Percentiles rank a stretch among this genome's conserved stretches.
Evolutionary conservation across 2,888 invertebrate species (phyloP).

Genomic region (Drosophila tanythrix): DNA sequence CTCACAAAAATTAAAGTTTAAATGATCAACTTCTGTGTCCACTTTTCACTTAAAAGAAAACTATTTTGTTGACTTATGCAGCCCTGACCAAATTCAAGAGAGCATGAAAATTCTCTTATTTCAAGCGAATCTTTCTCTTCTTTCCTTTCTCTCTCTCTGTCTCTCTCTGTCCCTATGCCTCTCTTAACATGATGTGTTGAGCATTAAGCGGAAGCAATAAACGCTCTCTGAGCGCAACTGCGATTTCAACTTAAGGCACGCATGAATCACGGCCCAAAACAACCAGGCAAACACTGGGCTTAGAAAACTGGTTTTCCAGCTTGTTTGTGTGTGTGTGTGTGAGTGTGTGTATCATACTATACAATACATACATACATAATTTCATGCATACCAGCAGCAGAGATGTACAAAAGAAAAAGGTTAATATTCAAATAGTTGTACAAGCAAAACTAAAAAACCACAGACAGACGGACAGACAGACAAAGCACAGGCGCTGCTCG

Average conservation of each 20-base stretch:
- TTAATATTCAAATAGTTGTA: constrained; percentile 70
- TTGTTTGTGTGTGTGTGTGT: background rate
- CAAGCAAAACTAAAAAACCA: constrained; percentile 13
- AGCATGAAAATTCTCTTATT: constrained; percentile 28
- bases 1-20: background rate
- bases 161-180: background rate
- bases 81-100: constrained; percentile 54
- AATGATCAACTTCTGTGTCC: background rate
- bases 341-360: constrained; percentile 35
- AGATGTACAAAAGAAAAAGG: constrained; percentile 61
- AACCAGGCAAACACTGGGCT: constrained; percentile 38
- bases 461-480: constrained; percentile 9
- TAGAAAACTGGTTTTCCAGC: constrained; percentile 69
- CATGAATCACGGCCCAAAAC: constrained; percentile 72
- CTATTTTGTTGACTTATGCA: background rate
- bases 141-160: constrained; percentile 1
- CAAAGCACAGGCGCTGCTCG: constrained; percentile 1
- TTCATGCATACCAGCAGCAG: constrained; percentile 25
- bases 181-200: constrained; percentile 31
- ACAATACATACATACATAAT: background rate
- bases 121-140: constrained; percentile 40
- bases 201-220: constrained; percentile 65
- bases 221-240: constrained; percentile 41
- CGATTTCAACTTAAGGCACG: constrained; percentile 58
- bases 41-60: background rate